Percentiles rank a stretch among this genome's conserved stretches.
phyloP scores from a whole-genome alignment of 53 echinoderm and acorn worm species.

The Zoroaster sp. region DNA sequence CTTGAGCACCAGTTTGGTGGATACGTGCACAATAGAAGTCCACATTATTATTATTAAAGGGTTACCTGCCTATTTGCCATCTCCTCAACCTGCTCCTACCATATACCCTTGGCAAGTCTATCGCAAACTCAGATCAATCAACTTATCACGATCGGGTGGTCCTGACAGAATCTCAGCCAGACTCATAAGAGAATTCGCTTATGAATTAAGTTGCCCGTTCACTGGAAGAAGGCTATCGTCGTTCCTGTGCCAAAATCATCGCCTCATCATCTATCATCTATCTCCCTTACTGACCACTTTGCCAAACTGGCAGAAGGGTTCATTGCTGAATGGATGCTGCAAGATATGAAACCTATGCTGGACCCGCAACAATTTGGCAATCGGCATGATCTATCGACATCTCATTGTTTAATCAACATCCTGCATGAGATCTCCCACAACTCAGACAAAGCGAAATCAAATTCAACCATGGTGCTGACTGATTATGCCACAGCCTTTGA shows the following conservation, averaged over 20 bases:
- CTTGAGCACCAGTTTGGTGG: too few relatives aligned
- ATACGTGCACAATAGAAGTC: too few relatives aligned
- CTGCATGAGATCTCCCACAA: background rate
- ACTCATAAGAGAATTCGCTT: constrained; percentile 45
- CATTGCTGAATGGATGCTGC: background rate
- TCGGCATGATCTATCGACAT: background rate
- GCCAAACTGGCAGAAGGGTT: constrained; percentile 48
- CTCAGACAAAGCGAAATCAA: background rate
- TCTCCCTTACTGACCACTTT: constrained; percentile 32
- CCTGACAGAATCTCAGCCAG: constrained; percentile 21
- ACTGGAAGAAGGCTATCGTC: too few relatives aligned
- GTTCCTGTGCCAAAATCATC: too few relatives aligned
- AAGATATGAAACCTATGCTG: background rate
- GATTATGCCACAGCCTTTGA: constrained; percentile 33
- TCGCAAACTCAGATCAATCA: background rate
- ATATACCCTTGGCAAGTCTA: constrained; percentile 10
- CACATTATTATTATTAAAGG: too few relatives aligned
- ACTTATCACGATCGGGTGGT: background rate
- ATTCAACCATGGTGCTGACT: constrained; percentile 1
- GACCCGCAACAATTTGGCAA: constrained; percentile 15
- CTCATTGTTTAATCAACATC: constrained; percentile 10
- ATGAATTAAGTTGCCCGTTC: constrained; percentile 37
- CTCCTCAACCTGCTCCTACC: constrained; percentile 5
- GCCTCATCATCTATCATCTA: too few relatives aligned
- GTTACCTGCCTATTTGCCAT: constrained; percentile 30